These are phyloP conservation scores for Drosophila elegans DNA, from an alignment of 1,140 invertebrate genomes.

Conservation along the genomic window DNA sequence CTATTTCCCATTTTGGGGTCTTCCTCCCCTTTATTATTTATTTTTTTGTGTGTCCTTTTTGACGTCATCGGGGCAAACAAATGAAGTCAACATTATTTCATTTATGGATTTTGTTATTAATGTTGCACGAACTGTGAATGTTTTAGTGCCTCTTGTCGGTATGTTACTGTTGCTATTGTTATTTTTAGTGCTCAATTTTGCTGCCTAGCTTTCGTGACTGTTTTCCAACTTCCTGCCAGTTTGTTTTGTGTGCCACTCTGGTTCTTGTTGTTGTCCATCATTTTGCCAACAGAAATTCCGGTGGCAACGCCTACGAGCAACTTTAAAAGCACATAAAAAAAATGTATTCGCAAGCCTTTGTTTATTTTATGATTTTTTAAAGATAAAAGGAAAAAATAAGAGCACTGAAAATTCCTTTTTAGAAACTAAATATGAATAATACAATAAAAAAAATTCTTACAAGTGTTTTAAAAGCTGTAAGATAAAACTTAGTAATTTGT, in stretches of 20 bases:
- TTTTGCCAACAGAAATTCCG: conserved; percentile 78
- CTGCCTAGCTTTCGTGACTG: conserved; percentile 66
- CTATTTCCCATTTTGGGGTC: conserved; percentile 31
- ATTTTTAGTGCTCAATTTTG: conserved; percentile 74
- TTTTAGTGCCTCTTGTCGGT: conserved; percentile 22
- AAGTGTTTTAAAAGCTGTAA: too few species aligned
- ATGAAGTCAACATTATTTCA: conserved; percentile 80
- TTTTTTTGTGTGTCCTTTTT: conserved; percentile 40
- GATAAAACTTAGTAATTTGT: too few species aligned
- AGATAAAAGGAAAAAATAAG: background rate
- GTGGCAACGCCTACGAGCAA: conserved; percentile 71
- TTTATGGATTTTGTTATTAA: conserved; percentile 83
- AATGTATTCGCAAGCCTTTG: background rate
- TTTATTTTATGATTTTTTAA: background rate
- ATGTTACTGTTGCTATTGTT: conserved; percentile 40
- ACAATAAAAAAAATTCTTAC: too few species aligned
- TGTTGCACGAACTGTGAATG: conserved; percentile 57
- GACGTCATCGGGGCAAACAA: conserved; percentile 76
- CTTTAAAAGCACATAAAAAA: conserved; percentile 22
- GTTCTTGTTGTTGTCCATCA: conserved; percentile 69
- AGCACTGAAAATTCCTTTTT: background rate
- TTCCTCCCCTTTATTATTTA: conserved; percentile 8
- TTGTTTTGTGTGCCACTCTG: conserved; percentile 39
- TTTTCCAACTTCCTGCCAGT: conserved; percentile 73
- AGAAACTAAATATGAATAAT: too few species aligned